These are phyloP conservation scores for Parauchenoglanis ngamensis DNA, from an alignment of 2,797 vertebrate genomes.

Conservation along the genomic window DNA sequence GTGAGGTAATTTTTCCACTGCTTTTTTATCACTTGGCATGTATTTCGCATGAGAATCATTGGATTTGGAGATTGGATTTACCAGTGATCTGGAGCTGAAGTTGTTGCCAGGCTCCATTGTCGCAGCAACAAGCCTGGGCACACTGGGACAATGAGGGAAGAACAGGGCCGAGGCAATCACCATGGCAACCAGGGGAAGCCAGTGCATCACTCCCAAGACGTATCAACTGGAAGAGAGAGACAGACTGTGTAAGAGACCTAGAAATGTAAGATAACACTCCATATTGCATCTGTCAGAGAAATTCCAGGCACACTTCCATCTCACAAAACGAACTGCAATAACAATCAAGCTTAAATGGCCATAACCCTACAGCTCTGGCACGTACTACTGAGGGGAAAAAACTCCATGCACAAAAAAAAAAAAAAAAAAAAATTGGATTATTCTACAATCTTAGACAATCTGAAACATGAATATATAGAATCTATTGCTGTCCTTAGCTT, in stretches of 20 bases:
- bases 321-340: conserved; percentile 14
- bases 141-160: conserved; percentile 73
- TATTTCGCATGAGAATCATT: conserved; percentile 62
- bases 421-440: background rate
- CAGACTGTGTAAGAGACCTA: conserved; percentile 29
- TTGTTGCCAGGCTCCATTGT: conserved; percentile 67
- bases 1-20: conserved; percentile 41
- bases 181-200: conserved; percentile 88
- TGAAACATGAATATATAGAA: background rate
- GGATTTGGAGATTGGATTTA: conserved; percentile 57
- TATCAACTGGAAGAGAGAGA: conserved; percentile 73
- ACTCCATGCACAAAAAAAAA: conserved; percentile 32
- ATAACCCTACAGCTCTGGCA: conserved; percentile 67
- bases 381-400: conserved; percentile 64
- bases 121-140: conserved; percentile 70
- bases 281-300: background rate
- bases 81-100: conserved; percentile 45
- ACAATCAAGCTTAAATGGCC: conserved; percentile 55
- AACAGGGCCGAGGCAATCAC: conserved; percentile 85
- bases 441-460: background rate
- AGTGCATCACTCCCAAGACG: conserved; percentile 86
- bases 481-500: background rate
- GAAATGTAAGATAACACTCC: background rate
- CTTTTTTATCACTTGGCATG: conserved; percentile 50
- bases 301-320: conserved; percentile 22